Evolutionary conservation across 2,888 invertebrate genomes (phyloP).

Genomic region (Lomographa bimaculata): DNA sequence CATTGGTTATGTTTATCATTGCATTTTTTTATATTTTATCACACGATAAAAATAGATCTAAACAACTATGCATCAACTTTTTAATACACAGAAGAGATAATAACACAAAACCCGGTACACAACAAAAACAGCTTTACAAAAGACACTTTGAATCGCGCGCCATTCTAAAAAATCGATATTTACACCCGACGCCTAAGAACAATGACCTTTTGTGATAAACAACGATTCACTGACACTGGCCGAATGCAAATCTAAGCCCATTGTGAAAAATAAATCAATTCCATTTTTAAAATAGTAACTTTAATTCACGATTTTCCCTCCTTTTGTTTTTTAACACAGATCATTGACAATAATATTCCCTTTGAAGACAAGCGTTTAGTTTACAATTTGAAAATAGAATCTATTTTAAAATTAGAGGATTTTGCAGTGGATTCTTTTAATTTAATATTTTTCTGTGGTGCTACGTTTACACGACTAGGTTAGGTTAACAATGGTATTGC

Average conservation of each 20-base stretch:
- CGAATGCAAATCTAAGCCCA: conserved; percentile 11
- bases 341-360: too few species aligned
- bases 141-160: conserved; percentile 57
- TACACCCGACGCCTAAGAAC: conserved; percentile 56
- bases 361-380: too few species aligned
- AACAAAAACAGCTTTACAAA: conserved; percentile 28
- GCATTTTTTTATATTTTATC: too few species aligned
- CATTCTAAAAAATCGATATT: conserved; percentile 73
- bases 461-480: conserved; percentile 61
- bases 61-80: too few species aligned
- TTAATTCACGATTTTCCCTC: conserved; percentile 15
- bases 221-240: conserved; percentile 24
- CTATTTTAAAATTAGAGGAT: too few species aligned
- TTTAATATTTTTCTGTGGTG: too few species aligned
- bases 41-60: too few species aligned
- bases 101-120: conserved; percentile 3
- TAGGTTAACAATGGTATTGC: conserved; percentile 71
- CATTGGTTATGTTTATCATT: too few species aligned
- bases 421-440: too few species aligned
- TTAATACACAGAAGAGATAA: too few species aligned
- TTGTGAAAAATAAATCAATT: conserved; percentile 18
- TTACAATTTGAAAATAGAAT: background rate
- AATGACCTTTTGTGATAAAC: conserved; percentile 57
- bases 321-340: conserved; percentile 23
- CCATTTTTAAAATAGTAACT: conserved; percentile 4